Evolutionary conservation across 2,888 invertebrate species (phyloP).

Genomic region (Drosophila peninsularis): DNA sequence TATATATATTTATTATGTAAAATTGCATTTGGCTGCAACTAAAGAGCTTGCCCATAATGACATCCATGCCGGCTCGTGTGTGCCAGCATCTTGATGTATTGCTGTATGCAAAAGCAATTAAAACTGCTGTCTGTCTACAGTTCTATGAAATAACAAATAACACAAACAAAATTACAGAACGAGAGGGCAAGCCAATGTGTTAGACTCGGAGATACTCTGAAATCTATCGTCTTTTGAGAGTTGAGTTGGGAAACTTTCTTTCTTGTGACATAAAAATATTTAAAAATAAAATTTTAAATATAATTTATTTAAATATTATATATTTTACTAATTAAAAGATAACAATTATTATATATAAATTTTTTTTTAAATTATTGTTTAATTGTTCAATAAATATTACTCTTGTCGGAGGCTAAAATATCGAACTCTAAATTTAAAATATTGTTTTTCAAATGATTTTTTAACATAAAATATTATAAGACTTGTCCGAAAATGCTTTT

Average conservation of each 20-base stretch:
- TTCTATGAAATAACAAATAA: constrained; percentile 18
- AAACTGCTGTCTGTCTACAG: constrained; percentile 74
- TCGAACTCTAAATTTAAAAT: no score
- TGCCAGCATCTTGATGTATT: constrained; percentile 74
- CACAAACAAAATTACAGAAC: constrained; percentile 10
- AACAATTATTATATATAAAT: no score
- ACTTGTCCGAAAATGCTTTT: no score
- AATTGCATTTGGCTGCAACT: constrained; percentile 67
- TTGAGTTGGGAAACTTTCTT: not conserved
- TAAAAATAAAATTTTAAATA: no score
- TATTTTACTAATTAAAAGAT: not conserved
- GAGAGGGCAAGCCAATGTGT: not conserved
- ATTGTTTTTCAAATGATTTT: no score
- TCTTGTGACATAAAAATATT: no score
- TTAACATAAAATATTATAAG: no score
- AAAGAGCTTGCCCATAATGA: constrained; percentile 71
- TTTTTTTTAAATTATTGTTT: no score
- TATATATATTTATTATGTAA: constrained; percentile 65
- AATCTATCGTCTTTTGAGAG: not conserved
- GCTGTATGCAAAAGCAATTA: constrained; percentile 80
- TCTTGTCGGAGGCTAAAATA: no score
- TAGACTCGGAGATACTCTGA: constrained; percentile 14
- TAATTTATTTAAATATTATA: not conserved
- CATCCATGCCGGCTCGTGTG: constrained; percentile 61
- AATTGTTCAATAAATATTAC: no score